A percentile compares a stretch with the other conserved stretches of the same genome.
Conservation (phyloP, 1,140 invertebrate species). For the Drosophila ironensis region DNA sequence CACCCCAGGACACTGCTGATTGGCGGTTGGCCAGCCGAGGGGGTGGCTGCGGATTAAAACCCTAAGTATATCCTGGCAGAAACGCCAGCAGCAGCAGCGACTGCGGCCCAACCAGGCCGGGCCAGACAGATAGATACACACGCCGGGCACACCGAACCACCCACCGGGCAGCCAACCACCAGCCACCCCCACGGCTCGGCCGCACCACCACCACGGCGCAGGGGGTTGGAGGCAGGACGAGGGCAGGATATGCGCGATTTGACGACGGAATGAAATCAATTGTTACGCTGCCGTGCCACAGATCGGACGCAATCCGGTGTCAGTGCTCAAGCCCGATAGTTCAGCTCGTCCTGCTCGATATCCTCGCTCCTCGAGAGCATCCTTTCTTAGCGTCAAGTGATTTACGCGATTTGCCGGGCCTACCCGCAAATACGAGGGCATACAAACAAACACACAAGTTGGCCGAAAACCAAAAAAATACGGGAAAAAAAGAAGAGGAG, state of each 20-base stretch:
- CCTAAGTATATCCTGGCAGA: slow-evolving; percentile 71
- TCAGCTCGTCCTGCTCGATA: slow-evolving; percentile 4
- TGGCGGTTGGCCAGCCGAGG: slow-evolving; percentile 64
- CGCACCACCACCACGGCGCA: slow-evolving; percentile 5
- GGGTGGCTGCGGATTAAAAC: slow-evolving; percentile 76
- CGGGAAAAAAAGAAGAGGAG: slow-evolving; percentile 1
- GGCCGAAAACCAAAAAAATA: not conserved
- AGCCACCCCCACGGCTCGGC: slow-evolving; percentile 33
- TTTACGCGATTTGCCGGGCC: slow-evolving; percentile 48
- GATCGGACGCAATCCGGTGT: slow-evolving; percentile 82
- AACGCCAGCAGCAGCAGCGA: slow-evolving; percentile 37
- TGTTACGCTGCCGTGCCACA: slow-evolving; percentile 82
- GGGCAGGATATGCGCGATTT: slow-evolving; percentile 82
- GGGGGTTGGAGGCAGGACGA: slow-evolving; percentile 46
- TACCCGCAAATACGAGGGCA: slow-evolving; percentile 24
- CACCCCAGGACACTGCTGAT: slow-evolving; percentile 77
- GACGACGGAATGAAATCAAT: slow-evolving; percentile 82
- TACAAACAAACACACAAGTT: not conserved
- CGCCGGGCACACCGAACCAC: slow-evolving; percentile 25
- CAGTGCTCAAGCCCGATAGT: slow-evolving; percentile 50
- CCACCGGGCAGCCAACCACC: slow-evolving; percentile 43
- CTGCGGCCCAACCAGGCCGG: slow-evolving; percentile 8
- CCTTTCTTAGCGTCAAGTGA: slow-evolving; percentile 45
- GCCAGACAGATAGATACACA: slow-evolving; percentile 64
- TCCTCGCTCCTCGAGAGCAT: slow-evolving; percentile 20